These are phyloP conservation scores for Lamellibrachia satsuma DNA, from an alignment of 2,888 invertebrate genomes.

Conservation along the genomic window DNA sequence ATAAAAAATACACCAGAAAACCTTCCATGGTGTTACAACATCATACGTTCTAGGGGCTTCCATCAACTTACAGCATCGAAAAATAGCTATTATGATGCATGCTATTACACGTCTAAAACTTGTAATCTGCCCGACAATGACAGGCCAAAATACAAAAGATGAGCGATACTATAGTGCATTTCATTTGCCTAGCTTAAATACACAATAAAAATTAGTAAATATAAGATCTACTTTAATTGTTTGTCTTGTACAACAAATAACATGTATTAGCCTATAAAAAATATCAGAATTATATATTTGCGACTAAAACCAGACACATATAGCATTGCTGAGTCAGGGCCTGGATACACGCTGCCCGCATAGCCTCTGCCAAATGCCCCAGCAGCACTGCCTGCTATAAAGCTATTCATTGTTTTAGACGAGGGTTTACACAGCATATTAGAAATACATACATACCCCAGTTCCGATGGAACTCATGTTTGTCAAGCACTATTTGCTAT, in stretches of 20 bases:
- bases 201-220: not conserved
- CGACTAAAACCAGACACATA: not conserved
- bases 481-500: not conserved
- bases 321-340: not conserved
- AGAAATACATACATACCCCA: slow-evolving; percentile 34
- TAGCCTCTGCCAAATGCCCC: not conserved
- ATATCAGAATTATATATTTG: not conserved
- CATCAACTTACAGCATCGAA: too few species aligned
- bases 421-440: not conserved
- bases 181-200: not conserved
- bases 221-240: not conserved
- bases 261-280: not conserved
- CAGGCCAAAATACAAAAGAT: not conserved
- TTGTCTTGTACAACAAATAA: not conserved
- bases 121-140: not conserved
- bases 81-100: too few species aligned
- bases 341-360: not conserved
- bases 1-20: too few species aligned
- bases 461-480: slow-evolving; percentile 45
- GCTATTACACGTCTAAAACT: too few species aligned
- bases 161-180: slow-evolving; percentile 27
- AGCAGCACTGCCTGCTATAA: not conserved
- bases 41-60: too few species aligned
- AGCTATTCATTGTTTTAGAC: not conserved
- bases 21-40: too few species aligned